Base-by-base conservation (phyloP, 2,113 vertebrate genomes). In the Sander vitreus region DNA sequence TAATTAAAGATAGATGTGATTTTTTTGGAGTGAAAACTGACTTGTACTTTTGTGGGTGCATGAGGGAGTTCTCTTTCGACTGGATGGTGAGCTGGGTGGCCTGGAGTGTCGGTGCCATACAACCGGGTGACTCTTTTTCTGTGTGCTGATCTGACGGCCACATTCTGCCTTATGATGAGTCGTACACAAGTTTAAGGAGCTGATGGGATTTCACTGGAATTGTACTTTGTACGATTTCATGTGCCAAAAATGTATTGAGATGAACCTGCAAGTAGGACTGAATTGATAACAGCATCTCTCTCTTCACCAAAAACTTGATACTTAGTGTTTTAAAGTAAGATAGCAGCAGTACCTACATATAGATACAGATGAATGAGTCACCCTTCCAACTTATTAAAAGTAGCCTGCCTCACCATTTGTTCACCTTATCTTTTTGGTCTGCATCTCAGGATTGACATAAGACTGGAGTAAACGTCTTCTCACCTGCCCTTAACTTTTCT, bases 1-100 rank as follows among this genome's bases (percentile, higher is more conserved):
- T 43, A n/a, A 83, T 84, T 89, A 87, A 85, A 87, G 54, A 4
- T 50, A 2, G 6, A 2, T 68, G 19, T 58, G 57, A 14, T 39
- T 47, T n/a, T 45, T 57, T 45, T 6, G 21, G 15, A 15, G n/a
- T 51, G 23, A 75, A 62, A 71, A 36, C 25, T 54, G 47, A 48
- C 39, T 64, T 62, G 19, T 78, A 33, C 14, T 73, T 78, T 69
- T 79, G n/a, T 78, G 19, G 7, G 1, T 79, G 21, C 30, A 65
- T 59, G 43, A 33, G 23, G 12, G n/a, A 23, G 39, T 43, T 43
- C 10, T 43, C 39, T 43, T 43, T 43, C 10, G 39, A 43, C 39
- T 43, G 39, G 39, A 11, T 10, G 2, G 39, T 11, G 39, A 43
- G 39, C 39, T 43, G 2, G 39, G 39, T 43, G 10, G 39, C 39